Percentiles rank a stretch among this genome's conserved stretches.
phyloP scores from a whole-genome alignment of 2,797 vertebrate genomes.

The Synaphobranchus kaupii region DNA sequence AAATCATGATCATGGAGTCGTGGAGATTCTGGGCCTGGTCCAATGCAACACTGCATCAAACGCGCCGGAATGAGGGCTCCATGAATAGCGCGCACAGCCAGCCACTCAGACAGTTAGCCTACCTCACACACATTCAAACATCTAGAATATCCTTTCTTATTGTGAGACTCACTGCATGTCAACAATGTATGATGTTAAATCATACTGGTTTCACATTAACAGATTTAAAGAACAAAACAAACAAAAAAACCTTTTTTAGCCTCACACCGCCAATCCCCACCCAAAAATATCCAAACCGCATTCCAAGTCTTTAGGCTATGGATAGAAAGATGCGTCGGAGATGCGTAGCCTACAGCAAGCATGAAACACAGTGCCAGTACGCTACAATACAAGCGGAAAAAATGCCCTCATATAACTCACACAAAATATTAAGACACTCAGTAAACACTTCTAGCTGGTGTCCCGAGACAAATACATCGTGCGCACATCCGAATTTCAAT shows the following conservation, averaged over 20 bases:
- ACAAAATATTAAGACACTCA: not conserved
- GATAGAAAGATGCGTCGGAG: conserved; percentile 13
- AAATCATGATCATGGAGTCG: not conserved
- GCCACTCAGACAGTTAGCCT: not conserved
- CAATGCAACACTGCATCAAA: not conserved
- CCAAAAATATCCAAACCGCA: conserved; percentile 54
- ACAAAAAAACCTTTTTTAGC: not conserved
- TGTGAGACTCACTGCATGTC: no score
- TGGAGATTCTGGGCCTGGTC: conserved; percentile 9
- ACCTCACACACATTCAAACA: not conserved
- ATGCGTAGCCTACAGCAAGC: not conserved
- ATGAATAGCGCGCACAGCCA: not conserved
- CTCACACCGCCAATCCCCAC: conserved; percentile 38
- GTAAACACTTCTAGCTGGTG: not conserved
- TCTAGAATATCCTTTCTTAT: not conserved
- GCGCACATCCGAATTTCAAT: not conserved
- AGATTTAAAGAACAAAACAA: not conserved
- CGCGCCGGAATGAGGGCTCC: not conserved
- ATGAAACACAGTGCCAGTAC: not conserved
- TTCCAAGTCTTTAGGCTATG: conserved; percentile 37
- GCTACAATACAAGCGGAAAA: not conserved
- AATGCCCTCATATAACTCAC: not conserved
- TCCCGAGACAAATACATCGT: not conserved
- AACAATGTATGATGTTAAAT: not conserved
- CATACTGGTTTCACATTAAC: not conserved